Conservation (phyloP, 2,888 invertebrate species). For the Phalangium opilio region DNA sequence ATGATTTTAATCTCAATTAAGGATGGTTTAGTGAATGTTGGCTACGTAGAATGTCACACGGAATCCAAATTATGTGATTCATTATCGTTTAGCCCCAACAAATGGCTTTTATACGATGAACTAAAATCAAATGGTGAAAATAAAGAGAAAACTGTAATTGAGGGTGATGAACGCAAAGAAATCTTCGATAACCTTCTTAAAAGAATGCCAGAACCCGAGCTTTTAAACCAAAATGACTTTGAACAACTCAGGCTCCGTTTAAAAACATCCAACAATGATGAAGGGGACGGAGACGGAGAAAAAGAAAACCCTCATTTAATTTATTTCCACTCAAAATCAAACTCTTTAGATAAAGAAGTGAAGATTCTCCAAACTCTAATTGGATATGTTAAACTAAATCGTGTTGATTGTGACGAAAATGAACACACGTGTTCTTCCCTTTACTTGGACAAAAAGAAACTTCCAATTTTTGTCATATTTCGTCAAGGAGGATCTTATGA, state of each 20-base stretch:
- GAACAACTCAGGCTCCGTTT: constrained; percentile 34
- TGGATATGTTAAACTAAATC: constrained; percentile 34
- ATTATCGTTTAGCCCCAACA: constrained; percentile 33
- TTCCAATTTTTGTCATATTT: constrained; percentile 54
- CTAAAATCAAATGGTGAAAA: not conserved
- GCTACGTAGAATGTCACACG: constrained; percentile 37
- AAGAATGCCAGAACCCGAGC: constrained; percentile 44
- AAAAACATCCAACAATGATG: not conserved
- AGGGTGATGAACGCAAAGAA: constrained; percentile 36
- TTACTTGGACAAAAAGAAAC: constrained; percentile 34
- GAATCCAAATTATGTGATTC: constrained; percentile 35
- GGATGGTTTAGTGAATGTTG: constrained; percentile 38
- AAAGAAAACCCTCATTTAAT: not conserved
- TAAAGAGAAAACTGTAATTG: not conserved
- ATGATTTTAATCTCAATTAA: constrained; percentile 22
- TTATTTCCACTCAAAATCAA: not conserved
- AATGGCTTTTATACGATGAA: constrained; percentile 13
- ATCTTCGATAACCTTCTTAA: constrained; percentile 42
- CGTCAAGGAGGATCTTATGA: constrained; percentile 61
- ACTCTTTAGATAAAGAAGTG: constrained; percentile 35
- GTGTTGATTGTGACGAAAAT: constrained; percentile 32
- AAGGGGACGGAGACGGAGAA: too few species aligned
- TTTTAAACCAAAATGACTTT: constrained; percentile 42
- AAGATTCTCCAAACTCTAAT: constrained; percentile 45
- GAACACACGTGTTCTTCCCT: constrained; percentile 28